Evolutionary conservation across 2,113 vertebrate genomes (phyloP), one percentile per base, ranked within the genome.

Genomic region (Siniperca chuatsi): DNA sequence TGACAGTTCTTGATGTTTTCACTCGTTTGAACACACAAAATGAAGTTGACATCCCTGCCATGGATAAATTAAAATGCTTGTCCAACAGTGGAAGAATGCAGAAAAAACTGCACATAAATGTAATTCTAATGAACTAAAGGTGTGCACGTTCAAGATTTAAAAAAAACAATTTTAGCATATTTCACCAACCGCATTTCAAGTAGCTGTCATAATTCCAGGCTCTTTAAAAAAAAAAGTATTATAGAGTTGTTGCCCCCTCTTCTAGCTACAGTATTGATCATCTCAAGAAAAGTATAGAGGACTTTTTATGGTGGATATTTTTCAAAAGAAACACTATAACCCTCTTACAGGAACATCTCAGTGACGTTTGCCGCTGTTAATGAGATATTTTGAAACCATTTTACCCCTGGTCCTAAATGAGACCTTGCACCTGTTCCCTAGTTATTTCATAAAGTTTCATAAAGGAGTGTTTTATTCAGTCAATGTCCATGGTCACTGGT

Each of bases 1-100:
- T 92, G 90, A 90, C 84, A 83, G 72, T 77, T 46, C 68, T 90
- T 88, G 60, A 88, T 46, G 67, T 77, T 69, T 21, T 77, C 0
- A 0, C 60, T 89, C 46, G 82, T 90, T 92, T 90, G 85, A 89
- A 82, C 40, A 20, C 23, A 71, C 58, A 78, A 83, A 79, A 69
- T 72, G 54, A 72, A 87, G 55, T 25, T 84, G 65, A 85, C 67
- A 78, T 65, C 25, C 44, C 57, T 78, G 57, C 66, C 1, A 3
- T 78, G 52, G 79, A 76, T 71, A 54, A 57, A 86, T 79, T 69
- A 82, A 87, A 80, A 78, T 72, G 25, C 68, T 78, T 81, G 81
- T 74, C 67, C 78, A 79, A 50, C 52, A 48, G 37, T 35, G 21
- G 52, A 33, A 61, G 35, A 74, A 74, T 50, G 52, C 12, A 60